These are phyloP conservation scores for Pygmarrhopalites habei DNA, from an alignment of 1,140 invertebrate species.

Conservation along the genomic window DNA sequence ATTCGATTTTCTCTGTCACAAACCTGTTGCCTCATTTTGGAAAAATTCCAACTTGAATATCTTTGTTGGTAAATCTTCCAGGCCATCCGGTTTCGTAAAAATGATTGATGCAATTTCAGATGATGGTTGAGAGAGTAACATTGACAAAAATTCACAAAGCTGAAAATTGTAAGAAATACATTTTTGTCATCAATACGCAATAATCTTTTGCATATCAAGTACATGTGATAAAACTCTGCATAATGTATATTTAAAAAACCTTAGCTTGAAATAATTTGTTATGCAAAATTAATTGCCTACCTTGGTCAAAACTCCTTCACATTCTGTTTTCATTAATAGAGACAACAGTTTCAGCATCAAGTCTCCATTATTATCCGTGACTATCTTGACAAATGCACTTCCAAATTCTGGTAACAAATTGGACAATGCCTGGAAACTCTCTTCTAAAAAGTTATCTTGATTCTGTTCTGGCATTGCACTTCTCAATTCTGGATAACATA, in stretches of 20 bases:
- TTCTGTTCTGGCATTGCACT: slow-evolving; percentile 17
- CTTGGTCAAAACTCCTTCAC: slow-evolving; percentile 23
- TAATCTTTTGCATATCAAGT: too few species aligned
- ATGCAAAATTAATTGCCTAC: slow-evolving; percentile 28
- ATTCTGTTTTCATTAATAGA: slow-evolving; percentile 18
- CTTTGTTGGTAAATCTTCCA: slow-evolving; percentile 21
- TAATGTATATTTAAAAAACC: too few species aligned
- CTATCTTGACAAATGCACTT: slow-evolving; percentile 13
- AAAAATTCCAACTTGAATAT: slow-evolving; percentile 28
- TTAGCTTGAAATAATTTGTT: too few species aligned
- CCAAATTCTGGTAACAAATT: slow-evolving; percentile 1
- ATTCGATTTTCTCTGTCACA: too few species aligned
- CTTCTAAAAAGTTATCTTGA: slow-evolving; percentile 24
- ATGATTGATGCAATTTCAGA: too few species aligned
- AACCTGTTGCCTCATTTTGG: slow-evolving; percentile 7
- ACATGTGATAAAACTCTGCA: too few species aligned
- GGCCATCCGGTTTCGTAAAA: too few species aligned
- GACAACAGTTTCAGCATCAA: slow-evolving; percentile 13
- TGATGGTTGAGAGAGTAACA: too few species aligned
- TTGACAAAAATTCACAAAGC: too few species aligned
- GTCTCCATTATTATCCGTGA: slow-evolving; percentile 19
- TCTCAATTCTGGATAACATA: slow-evolving; percentile 22
- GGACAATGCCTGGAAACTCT: slow-evolving; percentile 20
- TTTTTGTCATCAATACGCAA: too few species aligned
- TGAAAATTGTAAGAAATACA: too few species aligned